These are phyloP conservation scores for Drosophila seguyi DNA, from an alignment of 1,140 invertebrate genomes.

Conservation along the genomic window DNA sequence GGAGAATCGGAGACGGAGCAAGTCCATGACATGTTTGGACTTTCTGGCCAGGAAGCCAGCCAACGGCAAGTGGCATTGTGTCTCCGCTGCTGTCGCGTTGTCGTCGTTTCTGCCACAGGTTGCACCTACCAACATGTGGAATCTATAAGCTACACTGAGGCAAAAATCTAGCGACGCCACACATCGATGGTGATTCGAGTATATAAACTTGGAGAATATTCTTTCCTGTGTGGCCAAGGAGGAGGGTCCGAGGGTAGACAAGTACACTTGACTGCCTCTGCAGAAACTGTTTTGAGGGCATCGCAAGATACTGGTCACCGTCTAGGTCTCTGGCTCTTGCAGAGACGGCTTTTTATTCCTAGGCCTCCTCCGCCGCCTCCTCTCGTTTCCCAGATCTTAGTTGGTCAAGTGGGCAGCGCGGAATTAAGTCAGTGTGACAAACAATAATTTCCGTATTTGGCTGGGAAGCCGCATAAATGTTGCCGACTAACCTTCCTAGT, in stretches of 20 bases:
- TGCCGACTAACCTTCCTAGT: conserved; percentile 40
- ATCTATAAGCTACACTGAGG: conserved; percentile 32
- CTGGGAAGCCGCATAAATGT: conserved; percentile 30
- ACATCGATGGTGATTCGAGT: not conserved
- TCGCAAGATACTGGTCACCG: conserved; percentile 28
- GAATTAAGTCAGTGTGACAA: conserved; percentile 82
- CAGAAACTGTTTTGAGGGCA: conserved; percentile 63
- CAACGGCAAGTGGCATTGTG: conserved; percentile 58
- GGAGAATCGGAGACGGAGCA: conserved; percentile 32
- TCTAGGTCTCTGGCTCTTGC: conserved; percentile 20
- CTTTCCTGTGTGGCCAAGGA: conserved; percentile 6
- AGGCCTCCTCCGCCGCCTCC: conserved; percentile 1
- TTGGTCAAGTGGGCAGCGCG: conserved; percentile 73
- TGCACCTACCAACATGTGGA: conserved; percentile 54
- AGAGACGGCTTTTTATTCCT: conserved; percentile 3
- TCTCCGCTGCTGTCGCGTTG: conserved; percentile 40
- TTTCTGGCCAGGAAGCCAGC: conserved; percentile 77
- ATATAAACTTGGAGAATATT: not conserved
- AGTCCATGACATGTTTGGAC: conserved; percentile 73
- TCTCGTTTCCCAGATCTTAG: conserved; percentile 28
- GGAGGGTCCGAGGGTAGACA: conserved; percentile 13
- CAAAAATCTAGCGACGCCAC: not conserved
- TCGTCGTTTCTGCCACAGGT: conserved; percentile 43
- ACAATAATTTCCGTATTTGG: conserved; percentile 69
- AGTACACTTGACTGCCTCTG: conserved; percentile 32